Percentiles rank a stretch among this genome's conserved stretches.
These are phyloP conservation scores for zebrafish (Danio rerio) DNA, from an alignment of 2,113 vertebrate genomes.

Conservation along the genomic window DNA sequence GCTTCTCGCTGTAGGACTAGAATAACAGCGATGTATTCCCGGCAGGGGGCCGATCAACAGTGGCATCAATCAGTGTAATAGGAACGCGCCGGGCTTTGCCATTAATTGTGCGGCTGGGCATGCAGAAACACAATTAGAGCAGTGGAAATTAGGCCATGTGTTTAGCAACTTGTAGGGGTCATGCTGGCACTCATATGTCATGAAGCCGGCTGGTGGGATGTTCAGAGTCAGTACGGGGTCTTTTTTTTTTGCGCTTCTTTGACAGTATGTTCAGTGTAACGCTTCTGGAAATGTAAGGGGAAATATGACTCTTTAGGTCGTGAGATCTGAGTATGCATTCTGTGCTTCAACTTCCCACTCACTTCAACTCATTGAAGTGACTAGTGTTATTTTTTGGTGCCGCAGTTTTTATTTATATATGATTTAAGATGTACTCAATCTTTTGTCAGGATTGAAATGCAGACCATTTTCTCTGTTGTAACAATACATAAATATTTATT, in stretches of 20 bases:
- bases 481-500: no score
- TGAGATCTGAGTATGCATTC: not conserved
- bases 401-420: no score
- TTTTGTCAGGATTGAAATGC: no score
- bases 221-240: not conserved
- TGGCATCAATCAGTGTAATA: conserved; percentile 70
- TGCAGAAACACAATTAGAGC: conserved; percentile 73
- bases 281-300: not conserved
- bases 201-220: conserved; percentile 7
- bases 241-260: not conserved
- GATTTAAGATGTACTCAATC: no score
- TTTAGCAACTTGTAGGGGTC: conserved; percentile 49
- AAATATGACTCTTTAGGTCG: not conserved
- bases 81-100: conserved; percentile 56
- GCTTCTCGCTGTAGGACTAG: conserved; percentile 40
- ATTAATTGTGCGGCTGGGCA: conserved; percentile 70
- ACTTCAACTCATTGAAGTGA: not conserved
- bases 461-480: no score
- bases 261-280: not conserved
- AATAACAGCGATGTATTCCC: conserved; percentile 53
- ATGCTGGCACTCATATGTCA: conserved; percentile 44
- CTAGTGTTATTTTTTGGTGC: not conserved
- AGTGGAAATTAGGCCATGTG: conserved; percentile 65
- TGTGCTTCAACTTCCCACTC: conserved; percentile 11
- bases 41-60: conserved; percentile 47